Conservation (phyloP, 2,797 vertebrate species). For the Enteromius unitaeniatus region DNA sequence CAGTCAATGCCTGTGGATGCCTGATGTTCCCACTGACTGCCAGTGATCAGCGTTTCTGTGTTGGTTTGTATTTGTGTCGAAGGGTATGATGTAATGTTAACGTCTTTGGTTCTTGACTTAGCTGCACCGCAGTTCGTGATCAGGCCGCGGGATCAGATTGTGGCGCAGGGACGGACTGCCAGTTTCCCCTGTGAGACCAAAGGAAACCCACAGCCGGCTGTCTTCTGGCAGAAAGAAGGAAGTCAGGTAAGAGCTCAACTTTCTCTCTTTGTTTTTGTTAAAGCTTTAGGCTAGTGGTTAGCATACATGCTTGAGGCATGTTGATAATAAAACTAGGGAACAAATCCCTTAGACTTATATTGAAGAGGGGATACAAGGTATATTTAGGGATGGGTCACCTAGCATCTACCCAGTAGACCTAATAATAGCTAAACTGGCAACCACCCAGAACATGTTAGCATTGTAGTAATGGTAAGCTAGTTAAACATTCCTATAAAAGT, state of each 20-base stretch:
- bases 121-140: slow-evolving; percentile 98
- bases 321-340: neutral
- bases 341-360: neutral
- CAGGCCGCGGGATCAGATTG: slow-evolving; percentile 97
- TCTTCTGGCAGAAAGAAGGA: slow-evolving; percentile 99
- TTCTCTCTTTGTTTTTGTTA: neutral
- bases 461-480: neutral
- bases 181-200: slow-evolving; percentile 98
- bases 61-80: slow-evolving; percentile 3
- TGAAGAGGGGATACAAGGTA: neutral
- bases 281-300: neutral
- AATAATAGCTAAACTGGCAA: neutral
- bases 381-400: neutral
- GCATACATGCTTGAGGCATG: neutral
- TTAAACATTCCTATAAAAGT: neutral
- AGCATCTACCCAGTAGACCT: neutral
- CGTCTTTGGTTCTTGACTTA: slow-evolving; percentile 68
- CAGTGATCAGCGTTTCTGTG: slow-evolving; percentile 8
- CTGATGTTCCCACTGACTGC: slow-evolving; percentile 57
- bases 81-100: slow-evolving; percentile 17
- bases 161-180: slow-evolving; percentile 92
- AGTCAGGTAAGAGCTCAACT: slow-evolving; percentile 87
- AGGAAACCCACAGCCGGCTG: slow-evolving; percentile 97
- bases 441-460: neutral
- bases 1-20: slow-evolving; percentile 68